phyloP scores from a whole-genome alignment of 2,797 vertebrate genomes.

The Mionectes olivaceus region DNA sequence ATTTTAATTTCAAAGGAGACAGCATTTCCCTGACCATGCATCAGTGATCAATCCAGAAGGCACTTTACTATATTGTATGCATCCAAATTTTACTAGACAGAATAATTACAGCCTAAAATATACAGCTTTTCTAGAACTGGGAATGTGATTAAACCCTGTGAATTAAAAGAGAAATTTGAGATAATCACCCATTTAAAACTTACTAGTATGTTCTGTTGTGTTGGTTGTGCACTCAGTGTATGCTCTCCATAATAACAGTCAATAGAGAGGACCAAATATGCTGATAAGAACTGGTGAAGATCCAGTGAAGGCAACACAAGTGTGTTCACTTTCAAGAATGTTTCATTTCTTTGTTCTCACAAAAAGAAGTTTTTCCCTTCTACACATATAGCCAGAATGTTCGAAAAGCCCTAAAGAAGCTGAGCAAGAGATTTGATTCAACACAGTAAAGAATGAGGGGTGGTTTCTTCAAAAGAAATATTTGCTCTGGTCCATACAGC shows the following conservation, averaged over 20 bases:
- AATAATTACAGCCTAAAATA: neutral
- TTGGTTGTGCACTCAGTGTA: neutral
- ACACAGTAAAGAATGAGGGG: fast-evolving
- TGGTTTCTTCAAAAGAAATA: neutral
- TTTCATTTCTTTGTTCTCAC: neutral
- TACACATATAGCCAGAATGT: neutral
- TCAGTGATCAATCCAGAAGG: neutral
- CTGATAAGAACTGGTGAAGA: neutral
- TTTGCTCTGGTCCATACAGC: neutral
- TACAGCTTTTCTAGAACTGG: neutral
- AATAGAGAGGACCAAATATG: neutral
- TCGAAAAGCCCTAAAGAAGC: neutral
- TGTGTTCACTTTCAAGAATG: neutral
- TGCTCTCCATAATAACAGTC: neutral
- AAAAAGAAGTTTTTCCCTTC: neutral
- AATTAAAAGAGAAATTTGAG: neutral
- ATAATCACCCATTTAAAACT: neutral
- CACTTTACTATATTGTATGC: neutral
- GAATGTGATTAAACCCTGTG: neutral
- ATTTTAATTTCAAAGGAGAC: neutral
- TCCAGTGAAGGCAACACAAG: neutral
- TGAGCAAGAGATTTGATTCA: neutral
- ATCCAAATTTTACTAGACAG: neutral
- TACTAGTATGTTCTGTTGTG: neutral
- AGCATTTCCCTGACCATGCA: neutral